A percentile compares a stretch with the other conserved stretches of the same genome.
phyloP scores from a whole-genome alignment of 2,797 vertebrate genomes.

The Graptemys geographica region DNA sequence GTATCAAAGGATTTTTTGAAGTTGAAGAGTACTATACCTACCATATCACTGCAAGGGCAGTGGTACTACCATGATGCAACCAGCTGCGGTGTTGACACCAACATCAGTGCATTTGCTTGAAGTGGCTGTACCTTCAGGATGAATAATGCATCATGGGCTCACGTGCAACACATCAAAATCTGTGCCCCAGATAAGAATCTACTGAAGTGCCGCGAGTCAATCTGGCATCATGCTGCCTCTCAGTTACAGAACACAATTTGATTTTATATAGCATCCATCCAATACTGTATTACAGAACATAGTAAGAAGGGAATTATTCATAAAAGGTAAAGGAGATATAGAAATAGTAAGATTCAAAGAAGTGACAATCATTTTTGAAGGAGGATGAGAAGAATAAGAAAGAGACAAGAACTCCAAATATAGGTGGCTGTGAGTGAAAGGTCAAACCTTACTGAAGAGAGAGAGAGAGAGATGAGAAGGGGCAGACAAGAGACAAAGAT shows the following conservation, averaged over 20 bases:
- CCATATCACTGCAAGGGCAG: background rate
- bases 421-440: background rate
- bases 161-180: background rate
- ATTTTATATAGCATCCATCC: slow-evolving; percentile 56
- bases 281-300: slow-evolving; percentile 60
- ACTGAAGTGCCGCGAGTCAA: background rate
- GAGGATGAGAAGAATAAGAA: background rate
- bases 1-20: background rate
- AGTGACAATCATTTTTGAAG: slow-evolving; percentile 13
- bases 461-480: background rate
- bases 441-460: background rate
- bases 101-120: background rate
- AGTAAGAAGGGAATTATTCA: slow-evolving; percentile 61
- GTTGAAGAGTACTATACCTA: background rate
- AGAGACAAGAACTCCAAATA: background rate
- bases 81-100: background rate
- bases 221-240: slow-evolving; percentile 28
- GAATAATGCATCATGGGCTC: background rate
- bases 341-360: background rate
- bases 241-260: slow-evolving; percentile 51
- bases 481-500: background rate
- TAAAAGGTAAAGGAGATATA: slow-evolving; percentile 37
- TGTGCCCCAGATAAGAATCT: background rate
- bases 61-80: background rate
- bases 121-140: background rate